Conservation (phyloP, 2,113 vertebrate species). For the Epinephelus moara region DNA sequence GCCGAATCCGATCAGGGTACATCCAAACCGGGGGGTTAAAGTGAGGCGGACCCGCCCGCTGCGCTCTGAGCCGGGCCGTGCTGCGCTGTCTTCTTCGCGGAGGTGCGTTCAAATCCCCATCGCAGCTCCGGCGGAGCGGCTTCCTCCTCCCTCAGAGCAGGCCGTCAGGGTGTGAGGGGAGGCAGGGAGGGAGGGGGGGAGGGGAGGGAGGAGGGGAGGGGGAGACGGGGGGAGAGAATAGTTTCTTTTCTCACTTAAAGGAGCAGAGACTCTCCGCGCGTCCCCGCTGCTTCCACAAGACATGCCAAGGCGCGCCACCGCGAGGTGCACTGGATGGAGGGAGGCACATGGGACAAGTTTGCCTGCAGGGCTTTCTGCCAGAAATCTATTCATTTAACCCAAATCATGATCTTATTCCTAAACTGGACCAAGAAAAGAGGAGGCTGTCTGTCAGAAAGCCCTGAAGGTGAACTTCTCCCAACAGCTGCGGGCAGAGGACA, state of each 20-base stretch:
- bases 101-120: constrained; percentile 84
- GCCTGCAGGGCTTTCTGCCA: too few relatives aligned
- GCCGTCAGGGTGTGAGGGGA: constrained; percentile 63
- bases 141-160: constrained; percentile 77
- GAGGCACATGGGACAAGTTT: too few relatives aligned
- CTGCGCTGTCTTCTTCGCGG: constrained; percentile 85
- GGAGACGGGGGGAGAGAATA: not conserved
- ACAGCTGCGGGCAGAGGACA: too few relatives aligned
- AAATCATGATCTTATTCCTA: too few relatives aligned
- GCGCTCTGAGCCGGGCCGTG: constrained; percentile 75
- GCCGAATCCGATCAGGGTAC: constrained; percentile 80
- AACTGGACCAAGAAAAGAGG: too few relatives aligned
- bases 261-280: constrained; percentile 40
- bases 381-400: too few relatives aligned
- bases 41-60: constrained; percentile 88
- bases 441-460: too few relatives aligned
- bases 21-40: constrained; percentile 86
- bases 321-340: not conserved
- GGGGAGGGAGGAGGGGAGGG: fast-evolving
- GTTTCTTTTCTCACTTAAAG: constrained; percentile 41
- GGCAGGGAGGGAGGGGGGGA: not conserved
- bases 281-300: not conserved
- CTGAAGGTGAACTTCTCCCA: too few relatives aligned
- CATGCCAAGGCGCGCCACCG: constrained; percentile 9
- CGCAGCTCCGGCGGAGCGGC: constrained; percentile 73